Evolutionary conservation across 1,140 invertebrate genomes (phyloP).

Genomic region (Heliconius eleuchia): DNA sequence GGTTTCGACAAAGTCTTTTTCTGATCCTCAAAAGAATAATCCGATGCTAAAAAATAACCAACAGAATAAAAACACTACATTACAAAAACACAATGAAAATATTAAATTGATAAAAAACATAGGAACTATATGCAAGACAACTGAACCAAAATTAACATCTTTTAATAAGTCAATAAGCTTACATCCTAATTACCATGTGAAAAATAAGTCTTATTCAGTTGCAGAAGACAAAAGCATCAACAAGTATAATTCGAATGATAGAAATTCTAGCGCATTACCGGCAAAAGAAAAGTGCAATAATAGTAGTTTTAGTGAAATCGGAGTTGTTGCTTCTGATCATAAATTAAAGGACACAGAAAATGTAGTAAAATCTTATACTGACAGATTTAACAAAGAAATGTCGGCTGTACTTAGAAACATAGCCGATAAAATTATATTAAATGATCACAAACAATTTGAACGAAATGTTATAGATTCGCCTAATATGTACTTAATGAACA

Average conservation of each 20-base stretch:
- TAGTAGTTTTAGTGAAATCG: not conserved
- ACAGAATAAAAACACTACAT: not conserved
- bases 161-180: not conserved
- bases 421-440: constrained; percentile 5
- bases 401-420: not conserved
- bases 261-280: not conserved
- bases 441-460: not conserved
- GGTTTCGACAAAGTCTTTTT: constrained; percentile 16
- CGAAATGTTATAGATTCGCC: not conserved
- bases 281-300: not conserved
- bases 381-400: constrained; percentile 13
- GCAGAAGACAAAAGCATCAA: not conserved
- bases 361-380: not conserved
- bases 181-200: not conserved
- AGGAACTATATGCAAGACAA: not conserved
- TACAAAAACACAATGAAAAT: not conserved
- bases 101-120: not conserved
- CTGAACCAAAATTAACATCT: not conserved
- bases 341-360: not conserved
- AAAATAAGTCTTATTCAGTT: not conserved
- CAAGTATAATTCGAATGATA: not conserved
- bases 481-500: not conserved
- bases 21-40: constrained; percentile 10
- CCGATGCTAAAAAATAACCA: constrained; percentile 5
- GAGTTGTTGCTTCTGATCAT: not conserved